Evolutionary conservation across 2,797 vertebrate genomes (phyloP), one percentile per base, ranked within the genome.

Genomic region (Hephaestus fuliginosus): DNA sequence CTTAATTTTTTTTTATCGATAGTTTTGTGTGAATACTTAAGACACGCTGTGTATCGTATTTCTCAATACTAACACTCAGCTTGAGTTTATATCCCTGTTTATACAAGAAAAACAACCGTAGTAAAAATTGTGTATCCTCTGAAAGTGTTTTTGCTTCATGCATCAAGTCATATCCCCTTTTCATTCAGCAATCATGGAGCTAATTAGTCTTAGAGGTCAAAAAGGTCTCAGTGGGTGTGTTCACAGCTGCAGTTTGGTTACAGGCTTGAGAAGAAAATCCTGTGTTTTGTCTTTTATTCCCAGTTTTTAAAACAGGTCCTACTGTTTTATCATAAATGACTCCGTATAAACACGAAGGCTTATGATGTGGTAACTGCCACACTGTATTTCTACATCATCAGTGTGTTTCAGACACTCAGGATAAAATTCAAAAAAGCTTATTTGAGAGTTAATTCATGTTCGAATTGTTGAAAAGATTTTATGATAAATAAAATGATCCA

Each of bases 21-120:
- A 30, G 1, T 30, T 73, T 65, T n/a, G 4, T 66, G 1, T 64
- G 7, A 13, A 57, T 28, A 5, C 1, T 63, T 49, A 60, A 1
- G n/a, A 67, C 39, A 70, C 41, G 48, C 48, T 64, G 30, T 22
- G 5, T 3, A 10, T n/a, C 9, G 20, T 22, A 36, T 66, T 18
- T 39, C n/a, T 60, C 7, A 52, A 20, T n/a, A 73, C 41, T 41
- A 56, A 60, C 10, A 41, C 3, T 43, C 12, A 49, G 11, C 33
- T 52, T 39, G 17, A 49, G 62, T n/a, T 60, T 80, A n/a, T 8
- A 76, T 81, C 81, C 81, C 83, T 90, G 85, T 73, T 85, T 89
- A 82, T 88, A 90, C 80, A 87, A 20, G 15, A 76, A 60, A 70
- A 87, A 75, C 33, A 65, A 74, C 30, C 48, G 64, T 9, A 60